Conservation (phyloP, 2,888 invertebrate species). For the Rhogogaster chlorosoma region DNA sequence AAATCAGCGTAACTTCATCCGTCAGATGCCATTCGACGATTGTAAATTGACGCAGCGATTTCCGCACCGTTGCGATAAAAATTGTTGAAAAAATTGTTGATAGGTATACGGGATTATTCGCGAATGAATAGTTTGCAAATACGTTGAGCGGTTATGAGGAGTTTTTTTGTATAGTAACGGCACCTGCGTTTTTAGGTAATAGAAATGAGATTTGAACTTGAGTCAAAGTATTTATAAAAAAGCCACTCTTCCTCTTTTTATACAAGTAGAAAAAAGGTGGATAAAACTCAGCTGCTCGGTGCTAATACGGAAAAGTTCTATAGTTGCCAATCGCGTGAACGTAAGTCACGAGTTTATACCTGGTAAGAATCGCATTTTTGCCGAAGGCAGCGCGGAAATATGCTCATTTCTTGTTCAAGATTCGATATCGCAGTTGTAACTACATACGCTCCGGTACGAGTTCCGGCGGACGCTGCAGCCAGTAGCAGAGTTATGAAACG, state of each 20-base stretch:
- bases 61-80: background rate
- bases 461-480: conserved; percentile 39
- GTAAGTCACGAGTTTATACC: background rate
- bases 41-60: background rate
- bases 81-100: background rate
- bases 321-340: conserved; percentile 6
- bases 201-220: conserved; percentile 6
- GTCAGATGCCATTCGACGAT: conserved; percentile 11
- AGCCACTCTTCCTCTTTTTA: background rate
- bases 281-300: background rate
- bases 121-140: background rate
- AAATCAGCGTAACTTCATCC: conserved; percentile 22
- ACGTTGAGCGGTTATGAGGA: background rate
- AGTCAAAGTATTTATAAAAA: conserved; percentile 25
- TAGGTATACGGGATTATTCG: background rate
- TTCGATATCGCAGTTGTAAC: conserved; percentile 47
- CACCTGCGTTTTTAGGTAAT: background rate
- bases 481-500: conserved; percentile 48
- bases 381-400: conserved; percentile 37
- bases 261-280: background rate
- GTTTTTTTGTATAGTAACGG: background rate
- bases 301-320: background rate
- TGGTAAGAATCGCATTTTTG: conserved; percentile 29
- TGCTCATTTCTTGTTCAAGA: conserved; percentile 38
- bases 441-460: conserved; percentile 23